Evolutionary conservation across 2,113 vertebrate species (phyloP), one percentile per base, ranked within the genome.

Genomic region (Passer domesticus): DNA sequence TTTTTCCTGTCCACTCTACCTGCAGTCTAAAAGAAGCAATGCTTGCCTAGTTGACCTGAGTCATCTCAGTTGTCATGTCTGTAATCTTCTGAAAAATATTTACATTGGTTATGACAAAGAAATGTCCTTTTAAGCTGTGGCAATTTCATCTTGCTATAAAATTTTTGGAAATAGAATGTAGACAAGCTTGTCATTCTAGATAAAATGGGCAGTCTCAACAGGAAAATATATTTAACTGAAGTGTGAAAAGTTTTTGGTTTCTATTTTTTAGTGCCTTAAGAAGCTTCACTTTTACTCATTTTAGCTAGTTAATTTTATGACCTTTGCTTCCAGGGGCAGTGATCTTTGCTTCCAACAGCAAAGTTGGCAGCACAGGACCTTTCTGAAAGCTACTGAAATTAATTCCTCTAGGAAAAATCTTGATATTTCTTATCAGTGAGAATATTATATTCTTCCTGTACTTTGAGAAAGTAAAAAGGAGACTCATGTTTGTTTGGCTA

Each of bases 81-180:
- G 56, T 90, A 81, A 94, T 52, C 63, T 76, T 70, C 63, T 74
- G 82, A 75, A 88, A 95, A 70, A 78, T 88, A 44, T 83, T 97
- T 88, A 30, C 59, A 93, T 73, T 72, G 81, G 44, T 88, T 67
- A 37, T 75, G 72, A 77, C 76, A 83, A 86, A 78, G 43, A 81
- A 80, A 63, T 75, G 55, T 67, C 60, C 39, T 83, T 92, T 83
- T 52, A 86, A 63, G 24, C 39, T 2, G 2, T 78, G 50, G 56
- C 39, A 64, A 18, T 92, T 96, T 93, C 37, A 75, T 88, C 25
- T 73, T 39, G 23, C n/a, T 83, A 6, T 90, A 44, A 83, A 44
- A 16, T 59, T 83, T 92, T 63, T 60, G 28, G 76, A 75, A 90
- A 85, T 33, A 60, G 28, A 49, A 77, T 86, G 52, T 49, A 56